phyloP scores from a whole-genome alignment of 2,797 vertebrate genomes.

The Malurus leucopterus region DNA sequence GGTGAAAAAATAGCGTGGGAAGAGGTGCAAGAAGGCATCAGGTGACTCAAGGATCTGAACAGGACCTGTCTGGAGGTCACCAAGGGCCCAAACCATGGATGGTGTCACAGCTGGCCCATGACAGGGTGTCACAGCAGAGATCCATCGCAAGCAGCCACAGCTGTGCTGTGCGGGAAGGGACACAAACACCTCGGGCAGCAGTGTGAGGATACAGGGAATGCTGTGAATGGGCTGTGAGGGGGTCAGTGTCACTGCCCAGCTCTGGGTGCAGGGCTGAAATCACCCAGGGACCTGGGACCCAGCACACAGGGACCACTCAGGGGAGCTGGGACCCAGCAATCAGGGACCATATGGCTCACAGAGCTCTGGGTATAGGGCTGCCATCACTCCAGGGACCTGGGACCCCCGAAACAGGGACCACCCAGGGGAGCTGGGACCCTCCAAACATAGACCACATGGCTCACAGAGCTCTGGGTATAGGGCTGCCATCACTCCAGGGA shows the following conservation, averaged over 20 bases:
- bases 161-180: neutral
- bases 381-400: neutral
- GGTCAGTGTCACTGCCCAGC: neutral
- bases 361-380: neutral
- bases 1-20: neutral
- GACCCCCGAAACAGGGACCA: neutral
- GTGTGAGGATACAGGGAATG: neutral
- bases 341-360: no score
- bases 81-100: neutral
- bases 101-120: neutral
- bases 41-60: no score
- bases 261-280: neutral
- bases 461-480: neutral
- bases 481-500: neutral
- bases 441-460: neutral
- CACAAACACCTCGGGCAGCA: neutral
- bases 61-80: neutral
- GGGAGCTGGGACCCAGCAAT: neutral
- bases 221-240: neutral
- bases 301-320: neutral
- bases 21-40: neutral
- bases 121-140: neutral
- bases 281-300: neutral
- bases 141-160: neutral
- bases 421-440: neutral